Percentiles rank a stretch among this genome's conserved stretches.
Conservation (phyloP, 2,113 vertebrate species). For the Oryzias melastigma region DNA sequence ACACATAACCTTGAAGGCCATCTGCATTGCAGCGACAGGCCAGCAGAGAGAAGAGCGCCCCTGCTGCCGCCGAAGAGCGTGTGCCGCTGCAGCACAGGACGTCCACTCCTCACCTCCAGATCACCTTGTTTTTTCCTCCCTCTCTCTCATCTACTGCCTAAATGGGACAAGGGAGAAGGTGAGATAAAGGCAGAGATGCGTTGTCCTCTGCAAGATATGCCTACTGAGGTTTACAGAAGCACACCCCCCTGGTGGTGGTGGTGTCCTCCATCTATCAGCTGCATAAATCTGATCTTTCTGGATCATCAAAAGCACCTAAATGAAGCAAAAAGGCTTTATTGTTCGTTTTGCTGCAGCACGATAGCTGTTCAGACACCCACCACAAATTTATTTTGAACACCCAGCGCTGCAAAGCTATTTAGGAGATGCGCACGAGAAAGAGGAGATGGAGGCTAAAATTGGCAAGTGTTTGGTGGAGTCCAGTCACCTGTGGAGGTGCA, state of each 20-base stretch:
- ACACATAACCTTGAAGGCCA: slow-evolving; percentile 63
- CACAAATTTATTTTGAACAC: slow-evolving; percentile 49
- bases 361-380: slow-evolving; percentile 52
- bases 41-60: slow-evolving; percentile 27
- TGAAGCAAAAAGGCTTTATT: too few species aligned
- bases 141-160: slow-evolving; percentile 18
- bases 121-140: slow-evolving; percentile 6
- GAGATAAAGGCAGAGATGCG: slow-evolving; percentile 6
- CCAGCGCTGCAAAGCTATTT: slow-evolving; percentile 39
- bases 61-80: slow-evolving; percentile 13
- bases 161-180: slow-evolving; percentile 14
- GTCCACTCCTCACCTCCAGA: slow-evolving; percentile 17
- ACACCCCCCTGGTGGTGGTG: background rate
- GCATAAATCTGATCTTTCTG: too few species aligned
- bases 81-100: slow-evolving; percentile 53
- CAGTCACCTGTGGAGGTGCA: slow-evolving; percentile 70
- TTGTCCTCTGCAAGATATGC: slow-evolving; percentile 37
- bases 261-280: slow-evolving; percentile 6
- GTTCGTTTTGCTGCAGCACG: slow-evolving; percentile 8
- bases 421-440: slow-evolving; percentile 41
- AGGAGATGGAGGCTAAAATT: slow-evolving; percentile 54
- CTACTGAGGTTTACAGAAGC: slow-evolving; percentile 2
- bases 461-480: slow-evolving; percentile 54
- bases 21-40: slow-evolving; percentile 68
- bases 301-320: too few species aligned